Evolutionary conservation across 2,797 vertebrate species (phyloP).

Genomic region (Gymnodraco acuticeps): DNA sequence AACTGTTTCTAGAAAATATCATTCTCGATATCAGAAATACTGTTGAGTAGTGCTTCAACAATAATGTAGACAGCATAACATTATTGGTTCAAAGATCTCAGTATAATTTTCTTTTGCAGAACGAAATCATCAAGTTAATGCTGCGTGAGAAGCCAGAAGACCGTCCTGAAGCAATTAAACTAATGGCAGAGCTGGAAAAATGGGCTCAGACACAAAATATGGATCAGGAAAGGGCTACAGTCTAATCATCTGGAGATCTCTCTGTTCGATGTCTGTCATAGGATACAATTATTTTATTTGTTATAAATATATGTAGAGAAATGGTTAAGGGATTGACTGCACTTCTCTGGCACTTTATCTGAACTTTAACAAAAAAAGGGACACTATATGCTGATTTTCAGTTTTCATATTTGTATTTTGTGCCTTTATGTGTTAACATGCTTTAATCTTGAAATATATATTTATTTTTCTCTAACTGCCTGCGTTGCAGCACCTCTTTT

Average conservation of each 20-base stretch:
- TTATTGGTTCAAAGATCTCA: not conserved
- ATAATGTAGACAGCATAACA: not conserved
- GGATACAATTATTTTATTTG: not conserved
- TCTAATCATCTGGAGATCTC: conserved; percentile 34
- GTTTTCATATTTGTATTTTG: too few species aligned
- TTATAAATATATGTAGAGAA: not conserved
- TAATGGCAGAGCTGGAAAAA: conserved; percentile 55
- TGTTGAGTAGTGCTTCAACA: not conserved
- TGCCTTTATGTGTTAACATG: too few species aligned
- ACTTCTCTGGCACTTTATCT: not conserved
- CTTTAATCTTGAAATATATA: too few species aligned
- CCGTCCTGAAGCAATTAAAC: conserved; percentile 63
- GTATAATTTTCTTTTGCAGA: conserved; percentile 52
- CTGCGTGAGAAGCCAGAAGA: conserved; percentile 58
- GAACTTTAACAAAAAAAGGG: too few species aligned
- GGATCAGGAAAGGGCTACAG: conserved; percentile 18
- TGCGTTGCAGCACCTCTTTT: too few species aligned
- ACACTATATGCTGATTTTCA: too few species aligned
- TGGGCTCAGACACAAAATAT: accelerated
- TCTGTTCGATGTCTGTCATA: not conserved
- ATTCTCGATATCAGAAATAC: not conserved
- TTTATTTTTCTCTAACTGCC: too few species aligned
- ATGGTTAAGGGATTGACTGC: not conserved
- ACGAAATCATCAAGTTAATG: conserved; percentile 67
- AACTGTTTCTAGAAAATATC: not conserved